Conservation (phyloP, 2,113 vertebrate species). For the Dolichallabes microphthalmus region DNA sequence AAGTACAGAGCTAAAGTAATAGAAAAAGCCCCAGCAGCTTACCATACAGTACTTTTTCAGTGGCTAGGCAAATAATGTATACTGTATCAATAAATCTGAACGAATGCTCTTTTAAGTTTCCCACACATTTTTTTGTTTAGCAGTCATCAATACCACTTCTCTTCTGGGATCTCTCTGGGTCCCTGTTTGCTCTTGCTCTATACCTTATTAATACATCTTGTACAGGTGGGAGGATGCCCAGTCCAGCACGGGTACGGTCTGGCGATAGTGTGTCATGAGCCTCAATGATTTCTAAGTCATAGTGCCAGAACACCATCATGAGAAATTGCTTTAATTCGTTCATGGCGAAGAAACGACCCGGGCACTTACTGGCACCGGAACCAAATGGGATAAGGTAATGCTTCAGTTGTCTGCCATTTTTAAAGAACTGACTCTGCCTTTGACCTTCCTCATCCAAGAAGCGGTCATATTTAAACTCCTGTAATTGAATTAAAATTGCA, state of each 20-base stretch:
- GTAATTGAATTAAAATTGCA: neutral
- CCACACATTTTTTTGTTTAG: neutral
- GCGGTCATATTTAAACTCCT: conserved; percentile 61
- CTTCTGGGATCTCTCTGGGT: neutral
- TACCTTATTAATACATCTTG: conserved; percentile 48
- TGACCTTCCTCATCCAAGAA: conserved; percentile 58
- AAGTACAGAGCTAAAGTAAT: neutral
- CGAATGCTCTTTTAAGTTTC: neutral
- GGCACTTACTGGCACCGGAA: conserved; percentile 61
- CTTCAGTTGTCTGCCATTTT: conserved; percentile 56
- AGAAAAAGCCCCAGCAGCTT: neutral
- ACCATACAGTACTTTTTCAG: neutral
- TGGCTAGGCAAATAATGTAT: neutral
- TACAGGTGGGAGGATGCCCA: conserved; percentile 57
- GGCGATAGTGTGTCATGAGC: conserved; percentile 1
- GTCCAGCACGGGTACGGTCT: conserved; percentile 55
- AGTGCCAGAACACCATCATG: conserved; percentile 51
- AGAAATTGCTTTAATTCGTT: conserved; percentile 63
- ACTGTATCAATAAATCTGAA: neutral
- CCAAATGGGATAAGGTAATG: conserved; percentile 61
- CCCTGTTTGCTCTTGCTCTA: conserved; percentile 26
- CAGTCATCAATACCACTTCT: neutral
- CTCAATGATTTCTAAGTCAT: conserved; percentile 55
- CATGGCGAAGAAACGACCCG: conserved; percentile 62
- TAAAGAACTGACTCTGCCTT: conserved; percentile 55